phyloP scores from a whole-genome alignment of 2,888 invertebrate species.

The Cordilura impudica region DNA sequence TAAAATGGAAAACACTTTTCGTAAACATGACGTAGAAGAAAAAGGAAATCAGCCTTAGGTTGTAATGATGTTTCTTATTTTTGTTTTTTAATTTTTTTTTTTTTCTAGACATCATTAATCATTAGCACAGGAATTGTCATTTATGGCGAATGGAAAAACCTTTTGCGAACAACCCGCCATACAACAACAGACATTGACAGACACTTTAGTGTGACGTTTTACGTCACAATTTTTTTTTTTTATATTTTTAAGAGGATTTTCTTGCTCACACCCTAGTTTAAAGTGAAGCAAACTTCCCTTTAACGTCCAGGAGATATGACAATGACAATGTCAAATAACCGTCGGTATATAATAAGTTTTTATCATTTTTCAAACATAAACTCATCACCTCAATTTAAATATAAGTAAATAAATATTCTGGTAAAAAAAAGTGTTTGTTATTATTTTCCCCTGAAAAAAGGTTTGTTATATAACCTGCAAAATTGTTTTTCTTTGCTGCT shows the following conservation, averaged over 20 bases:
- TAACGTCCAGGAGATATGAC: not conserved
- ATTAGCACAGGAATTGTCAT: slow-evolving; percentile 58
- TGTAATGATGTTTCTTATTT: slow-evolving; percentile 24
- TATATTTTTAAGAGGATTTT: slow-evolving; percentile 29
- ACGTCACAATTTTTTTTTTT: slow-evolving; percentile 12
- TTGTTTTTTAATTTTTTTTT: too few species aligned
- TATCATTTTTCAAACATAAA: slow-evolving; percentile 25
- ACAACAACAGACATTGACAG: slow-evolving; percentile 26
- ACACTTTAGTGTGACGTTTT: slow-evolving; percentile 35
- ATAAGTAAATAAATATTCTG: not conserved
- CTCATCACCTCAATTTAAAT: not conserved
- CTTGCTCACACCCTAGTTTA: not conserved
- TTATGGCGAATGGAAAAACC: slow-evolving; percentile 43
- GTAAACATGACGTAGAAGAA: not conserved
- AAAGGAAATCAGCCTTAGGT: slow-evolving; percentile 33
- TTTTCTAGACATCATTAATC: slow-evolving; percentile 56
- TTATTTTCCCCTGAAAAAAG: not conserved
- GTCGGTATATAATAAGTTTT: slow-evolving; percentile 20
- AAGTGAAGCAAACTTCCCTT: not conserved
- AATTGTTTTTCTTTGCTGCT: not conserved
- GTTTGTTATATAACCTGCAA: too few species aligned
- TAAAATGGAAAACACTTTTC: slow-evolving; percentile 28
- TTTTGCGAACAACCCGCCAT: slow-evolving; percentile 27
- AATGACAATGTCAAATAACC: not conserved
- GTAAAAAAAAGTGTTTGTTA: not conserved